A percentile compares a stretch with the other conserved stretches of the same genome.
These are phyloP conservation scores for Oryzias celebensis DNA, from an alignment of 2,113 vertebrate genomes.

Conservation along the genomic window DNA sequence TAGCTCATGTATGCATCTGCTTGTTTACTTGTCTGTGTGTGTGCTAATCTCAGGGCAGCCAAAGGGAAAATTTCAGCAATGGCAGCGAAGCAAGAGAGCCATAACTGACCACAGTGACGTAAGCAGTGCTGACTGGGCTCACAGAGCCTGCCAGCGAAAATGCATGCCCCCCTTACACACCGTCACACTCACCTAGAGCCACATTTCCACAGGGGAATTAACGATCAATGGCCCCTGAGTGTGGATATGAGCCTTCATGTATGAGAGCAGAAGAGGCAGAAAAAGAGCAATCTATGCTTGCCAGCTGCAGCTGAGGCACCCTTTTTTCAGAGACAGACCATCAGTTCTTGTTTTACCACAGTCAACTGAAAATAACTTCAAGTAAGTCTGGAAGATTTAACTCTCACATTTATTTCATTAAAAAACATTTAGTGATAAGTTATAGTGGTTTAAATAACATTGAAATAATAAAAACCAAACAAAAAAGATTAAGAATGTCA, in stretches of 20 bases:
- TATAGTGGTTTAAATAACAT: slow-evolving; percentile 2
- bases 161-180: slow-evolving; percentile 4
- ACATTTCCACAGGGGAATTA: slow-evolving; percentile 40
- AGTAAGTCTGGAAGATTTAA: not conserved
- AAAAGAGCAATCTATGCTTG: slow-evolving; percentile 28
- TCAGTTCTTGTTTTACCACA: slow-evolving; percentile 15
- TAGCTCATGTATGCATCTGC: slow-evolving; percentile 44
- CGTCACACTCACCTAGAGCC: slow-evolving; percentile 45
- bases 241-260: slow-evolving; percentile 12
- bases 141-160: slow-evolving; percentile 13
- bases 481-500: not conserved
- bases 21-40: slow-evolving; percentile 45
- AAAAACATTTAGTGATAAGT: slow-evolving; percentile 18
- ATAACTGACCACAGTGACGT: slow-evolving; percentile 68
- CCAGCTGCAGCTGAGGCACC: slow-evolving; percentile 48
- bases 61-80: slow-evolving; percentile 46
- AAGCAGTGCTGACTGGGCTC: slow-evolving; percentile 25
- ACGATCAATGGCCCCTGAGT: slow-evolving; percentile 61
- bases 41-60: slow-evolving; percentile 53
- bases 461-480: not conserved
- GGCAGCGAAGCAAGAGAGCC: slow-evolving; percentile 41
- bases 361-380: slow-evolving; percentile 27
- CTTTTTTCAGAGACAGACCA: slow-evolving; percentile 9
- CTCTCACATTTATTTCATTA: slow-evolving; percentile 6
- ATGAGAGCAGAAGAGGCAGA: slow-evolving; percentile 7